Evolutionary conservation across 2,888 invertebrate species (phyloP), one percentile per base, ranked within the genome.

Genomic region (Selenia dentaria): DNA sequence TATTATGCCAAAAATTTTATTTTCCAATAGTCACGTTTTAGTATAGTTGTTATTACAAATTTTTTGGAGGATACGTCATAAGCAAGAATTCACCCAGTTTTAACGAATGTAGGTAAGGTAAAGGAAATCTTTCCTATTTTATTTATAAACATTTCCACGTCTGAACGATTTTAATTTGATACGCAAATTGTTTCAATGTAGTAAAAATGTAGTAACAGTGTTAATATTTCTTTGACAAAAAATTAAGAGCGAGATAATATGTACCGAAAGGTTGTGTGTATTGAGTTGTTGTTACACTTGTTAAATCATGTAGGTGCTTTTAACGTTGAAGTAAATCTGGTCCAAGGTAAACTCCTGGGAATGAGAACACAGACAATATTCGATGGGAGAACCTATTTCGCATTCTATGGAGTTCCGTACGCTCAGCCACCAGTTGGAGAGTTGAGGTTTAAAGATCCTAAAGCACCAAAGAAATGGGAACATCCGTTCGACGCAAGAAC

Each of bases 401-500:
- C 79, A 0, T 91, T 91, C 59, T 91, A 88, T 49, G 76, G 80
- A 3, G 74, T 91, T 3, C 90, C 90, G 0, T 91, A 88, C 26
- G 90, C 89, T 5, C 57, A 71, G 48, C 55, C 77, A 8, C 91
- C 91, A 0, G 25, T 78, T 1, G 78, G 76, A 2, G 70, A 65
- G 33, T 54, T 85, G 4, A 73, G 91, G 51, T 91, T 89, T 58
- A 79, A 84, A 62, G 71, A 89, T 51, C 89, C 91, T 0, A 59
- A 66, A 40, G 65, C 73, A 5, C 27, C 56, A 0, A 70, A 59
- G 34, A 76, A 72, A 33, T 93, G 93, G 93, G 66, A 79, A 0
- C 87, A 88, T 0, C 79, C 91, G 1, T 86, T 92, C 48, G 94
- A 94, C 62, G 92, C 93, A 2, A 91, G 92, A 11, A 90, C 85